These are phyloP conservation scores for Siniperca knerii DNA, from an alignment of 2,113 vertebrate species.

Conservation along the genomic window DNA sequence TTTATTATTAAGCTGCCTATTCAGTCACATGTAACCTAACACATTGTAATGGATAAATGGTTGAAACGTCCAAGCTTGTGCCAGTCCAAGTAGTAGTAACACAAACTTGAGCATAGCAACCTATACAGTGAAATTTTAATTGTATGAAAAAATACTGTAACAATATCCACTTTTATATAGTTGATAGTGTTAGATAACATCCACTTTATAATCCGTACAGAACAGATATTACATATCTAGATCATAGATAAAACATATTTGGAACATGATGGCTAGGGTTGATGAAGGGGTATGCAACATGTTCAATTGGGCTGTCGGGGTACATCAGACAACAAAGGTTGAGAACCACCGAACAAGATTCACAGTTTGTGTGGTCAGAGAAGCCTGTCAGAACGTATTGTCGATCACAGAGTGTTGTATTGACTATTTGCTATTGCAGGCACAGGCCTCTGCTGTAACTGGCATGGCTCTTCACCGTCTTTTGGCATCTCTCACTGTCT, in stretches of 20 bases:
- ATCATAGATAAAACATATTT: neutral
- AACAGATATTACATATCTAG: too few relatives aligned
- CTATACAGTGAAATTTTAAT: neutral
- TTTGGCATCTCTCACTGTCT: constrained; percentile 68
- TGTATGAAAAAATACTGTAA: neutral
- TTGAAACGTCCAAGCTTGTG: neutral
- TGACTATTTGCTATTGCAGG: constrained; percentile 51
- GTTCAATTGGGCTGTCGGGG: constrained; percentile 12
- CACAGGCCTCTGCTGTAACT: constrained; percentile 35
- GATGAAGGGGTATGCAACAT: neutral
- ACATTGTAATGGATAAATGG: neutral
- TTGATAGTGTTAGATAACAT: neutral
- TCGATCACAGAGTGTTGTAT: constrained; percentile 35
- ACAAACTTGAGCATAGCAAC: neutral
- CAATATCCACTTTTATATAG: neutral
- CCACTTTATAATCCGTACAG: neutral
- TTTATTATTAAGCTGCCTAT: neutral
- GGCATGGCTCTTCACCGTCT: constrained; percentile 47
- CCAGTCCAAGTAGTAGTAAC: too few relatives aligned
- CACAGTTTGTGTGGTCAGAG: constrained; percentile 42
- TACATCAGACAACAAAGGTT: constrained; percentile 34
- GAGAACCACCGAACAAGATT: constrained; percentile 14
- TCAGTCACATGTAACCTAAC: too few relatives aligned
- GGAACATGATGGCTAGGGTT: neutral
- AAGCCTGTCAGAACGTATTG: constrained; percentile 48